phyloP scores from a whole-genome alignment of 2,797 vertebrate species.

The Salmo trutta region DNA sequence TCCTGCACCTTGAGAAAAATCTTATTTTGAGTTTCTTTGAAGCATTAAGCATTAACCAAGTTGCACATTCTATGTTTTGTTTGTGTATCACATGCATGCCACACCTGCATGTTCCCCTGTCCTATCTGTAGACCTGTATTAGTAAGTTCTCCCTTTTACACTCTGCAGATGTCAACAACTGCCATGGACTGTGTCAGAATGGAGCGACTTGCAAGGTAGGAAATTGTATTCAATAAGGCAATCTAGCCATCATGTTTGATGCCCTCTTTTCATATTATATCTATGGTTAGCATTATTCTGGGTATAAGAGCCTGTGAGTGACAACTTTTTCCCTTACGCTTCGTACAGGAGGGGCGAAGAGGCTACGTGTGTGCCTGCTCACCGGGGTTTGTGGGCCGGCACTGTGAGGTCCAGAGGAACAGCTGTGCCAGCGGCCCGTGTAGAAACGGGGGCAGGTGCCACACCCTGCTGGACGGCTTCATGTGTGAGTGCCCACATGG shows the following conservation, averaged over 20 bases:
- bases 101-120: not conserved
- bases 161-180: slow-evolving; percentile 82
- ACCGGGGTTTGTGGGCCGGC: slow-evolving; percentile 82
- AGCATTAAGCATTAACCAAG: slow-evolving; percentile 40
- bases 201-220: slow-evolving; percentile 91
- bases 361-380: slow-evolving; percentile 87
- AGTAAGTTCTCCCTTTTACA: not conserved
- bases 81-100: slow-evolving; percentile 36
- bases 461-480: slow-evolving; percentile 76
- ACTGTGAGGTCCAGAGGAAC: slow-evolving; percentile 83
- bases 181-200: slow-evolving; percentile 89
- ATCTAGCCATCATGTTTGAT: not conserved
- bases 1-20: slow-evolving; percentile 14
- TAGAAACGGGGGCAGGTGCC: slow-evolving; percentile 80
- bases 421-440: slow-evolving; percentile 85
- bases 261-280: not conserved
- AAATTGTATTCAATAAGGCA: not conserved
- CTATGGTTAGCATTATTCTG: no score
- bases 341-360: slow-evolving; percentile 74
- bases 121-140: not conserved
- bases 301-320: not conserved
- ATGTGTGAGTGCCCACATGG: slow-evolving; percentile 83
- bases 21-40: not conserved
- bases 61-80: not conserved
- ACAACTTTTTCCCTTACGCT: not conserved